Percentiles rank a stretch among this genome's conserved stretches.
phyloP scores from a whole-genome alignment of 1,140 invertebrate genomes.

The Steinernema feltiae region DNA sequence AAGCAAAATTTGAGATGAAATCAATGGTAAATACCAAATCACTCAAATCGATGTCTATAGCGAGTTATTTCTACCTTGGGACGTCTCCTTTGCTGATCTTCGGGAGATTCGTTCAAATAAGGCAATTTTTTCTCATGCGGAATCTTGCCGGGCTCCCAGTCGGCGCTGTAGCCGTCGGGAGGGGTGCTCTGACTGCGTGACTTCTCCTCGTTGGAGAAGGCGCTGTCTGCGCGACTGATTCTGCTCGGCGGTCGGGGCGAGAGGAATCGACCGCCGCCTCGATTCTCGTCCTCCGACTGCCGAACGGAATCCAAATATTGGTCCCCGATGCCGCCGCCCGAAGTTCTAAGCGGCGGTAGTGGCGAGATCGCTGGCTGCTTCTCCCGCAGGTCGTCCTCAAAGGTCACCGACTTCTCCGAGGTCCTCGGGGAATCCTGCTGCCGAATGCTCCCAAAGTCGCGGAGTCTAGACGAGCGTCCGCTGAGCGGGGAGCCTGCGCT shows the following conservation, averaged over 20 bases:
- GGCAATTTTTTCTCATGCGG: slow-evolving; percentile 5
- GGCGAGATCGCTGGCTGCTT: background rate
- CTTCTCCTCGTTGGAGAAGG: background rate
- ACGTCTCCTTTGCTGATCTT: background rate
- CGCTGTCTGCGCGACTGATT: background rate
- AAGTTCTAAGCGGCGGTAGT: background rate
- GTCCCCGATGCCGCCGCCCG: background rate
- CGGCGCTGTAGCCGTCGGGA: background rate
- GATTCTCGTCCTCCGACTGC: background rate
- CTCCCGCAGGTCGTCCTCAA: background rate
- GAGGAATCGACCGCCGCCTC: background rate
- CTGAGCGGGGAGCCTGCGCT: background rate
- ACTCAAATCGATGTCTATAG: too few species aligned
- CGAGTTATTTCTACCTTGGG: background rate
- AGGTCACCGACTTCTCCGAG: background rate
- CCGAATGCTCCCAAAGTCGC: background rate
- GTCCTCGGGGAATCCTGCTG: background rate
- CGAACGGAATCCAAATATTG: background rate
- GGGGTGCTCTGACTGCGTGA: background rate
- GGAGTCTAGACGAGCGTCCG: background rate
- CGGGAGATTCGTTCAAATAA: background rate
- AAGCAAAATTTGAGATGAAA: too few species aligned
- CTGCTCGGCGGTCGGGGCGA: background rate
- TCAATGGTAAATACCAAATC: too few species aligned
- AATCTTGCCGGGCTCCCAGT: slow-evolving; percentile 8